Evolutionary conservation across 2,888 invertebrate species (phyloP), one percentile per base, ranked within the genome.

Genomic region (Aradus depressus): DNA sequence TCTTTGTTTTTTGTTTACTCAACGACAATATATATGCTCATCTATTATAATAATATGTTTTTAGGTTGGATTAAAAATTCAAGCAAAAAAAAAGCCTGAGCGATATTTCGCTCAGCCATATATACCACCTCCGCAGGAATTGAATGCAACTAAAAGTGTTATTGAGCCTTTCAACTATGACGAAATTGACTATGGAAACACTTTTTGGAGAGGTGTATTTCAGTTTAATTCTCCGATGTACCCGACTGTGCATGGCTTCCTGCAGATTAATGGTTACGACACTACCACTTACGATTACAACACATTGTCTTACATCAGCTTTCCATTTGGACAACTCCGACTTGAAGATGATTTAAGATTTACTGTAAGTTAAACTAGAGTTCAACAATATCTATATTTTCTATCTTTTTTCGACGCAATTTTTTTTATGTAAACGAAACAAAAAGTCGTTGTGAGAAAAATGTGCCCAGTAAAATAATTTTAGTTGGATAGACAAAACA

Each of bases 221-320:
- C 72, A 77, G 65, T 53, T 79, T 49, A 76, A 79, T 61, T 68
- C 74, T 3, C 61, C 76, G 4, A 64, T 72, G 28, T 77, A 75
- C 67, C 75, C 76, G 1, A 75, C 76, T 5, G 71, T 79, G 47
- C 69, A 69, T 45, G 75, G 74, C 25, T 68, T 70, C 28, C 63
- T 75, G 16, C 75, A 75, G 43, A 60, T 72, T 34, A 48, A 54
- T 23, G 54, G 54, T 12, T 52, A 54, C 25, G 44, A 25, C 16
- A 19, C 37, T 10, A n/a, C n/a, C n/a, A 47, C 31, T 8, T 53
- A 41, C 28, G 53, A 57, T 10, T 54, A 51, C 28, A 43, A 51
- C 25, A 48, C 52, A 5, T 18, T 54, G 1, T 54, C 55, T 5
- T 55, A 43, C 26, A 10, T 57, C 12, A 54, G 39, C 37, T 57